Conservation (phyloP, 2,113 vertebrate genomes). For the Corythaixoides concolor region DNA sequence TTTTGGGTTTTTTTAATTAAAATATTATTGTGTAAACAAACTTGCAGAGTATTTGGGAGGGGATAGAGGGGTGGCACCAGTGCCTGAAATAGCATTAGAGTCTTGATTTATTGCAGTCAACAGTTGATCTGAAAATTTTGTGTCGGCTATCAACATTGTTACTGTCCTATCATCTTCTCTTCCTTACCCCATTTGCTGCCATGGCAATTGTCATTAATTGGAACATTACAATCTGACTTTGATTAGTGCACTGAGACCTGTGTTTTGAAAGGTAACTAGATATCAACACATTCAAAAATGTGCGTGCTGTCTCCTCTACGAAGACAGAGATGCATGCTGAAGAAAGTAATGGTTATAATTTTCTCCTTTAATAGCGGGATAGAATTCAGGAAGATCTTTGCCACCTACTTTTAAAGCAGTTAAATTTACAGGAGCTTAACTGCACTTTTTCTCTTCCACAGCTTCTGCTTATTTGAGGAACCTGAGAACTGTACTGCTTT, state of each 20-base stretch:
- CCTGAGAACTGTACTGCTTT: background rate
- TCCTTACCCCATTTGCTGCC: background rate
- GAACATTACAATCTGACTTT: background rate
- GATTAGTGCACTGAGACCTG: background rate
- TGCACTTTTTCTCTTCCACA: background rate
- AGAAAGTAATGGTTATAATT: background rate
- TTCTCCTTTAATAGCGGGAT: background rate
- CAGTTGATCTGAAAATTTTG: background rate
- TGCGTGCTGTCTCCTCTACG: background rate
- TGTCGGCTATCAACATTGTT: rapidly evolving
- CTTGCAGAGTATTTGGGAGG: background rate
- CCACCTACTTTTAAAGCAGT: background rate
- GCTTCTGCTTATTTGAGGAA: background rate
- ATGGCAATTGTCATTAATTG: background rate
- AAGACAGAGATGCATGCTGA: background rate
- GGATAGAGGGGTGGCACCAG: background rate
- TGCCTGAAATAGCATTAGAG: background rate
- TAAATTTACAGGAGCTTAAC: background rate
- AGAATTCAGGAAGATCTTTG: background rate
- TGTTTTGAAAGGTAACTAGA: background rate
- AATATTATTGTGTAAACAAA: background rate
- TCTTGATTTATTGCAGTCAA: background rate
- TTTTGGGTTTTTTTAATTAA: background rate
- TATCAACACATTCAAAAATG: background rate
- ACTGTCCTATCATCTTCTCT: background rate